These are phyloP conservation scores for Alca torda DNA, from an alignment of 2,797 vertebrate species.

Conservation along the genomic window DNA sequence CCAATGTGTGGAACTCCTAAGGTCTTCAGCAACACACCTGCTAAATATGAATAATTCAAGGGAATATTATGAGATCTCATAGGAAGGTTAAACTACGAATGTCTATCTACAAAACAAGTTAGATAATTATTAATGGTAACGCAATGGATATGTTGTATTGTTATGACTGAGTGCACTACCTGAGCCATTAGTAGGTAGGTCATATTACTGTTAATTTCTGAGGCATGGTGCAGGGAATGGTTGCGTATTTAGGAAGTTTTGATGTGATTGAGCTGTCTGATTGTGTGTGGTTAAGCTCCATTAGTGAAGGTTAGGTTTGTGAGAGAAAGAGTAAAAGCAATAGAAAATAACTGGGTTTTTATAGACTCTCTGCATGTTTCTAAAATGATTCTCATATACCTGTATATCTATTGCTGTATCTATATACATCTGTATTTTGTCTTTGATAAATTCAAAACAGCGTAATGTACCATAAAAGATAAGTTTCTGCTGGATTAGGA, in stretches of 20 bases:
- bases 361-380: background rate
- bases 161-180: background rate
- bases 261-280: background rate
- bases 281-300: background rate
- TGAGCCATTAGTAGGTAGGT: background rate
- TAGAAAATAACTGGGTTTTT: background rate
- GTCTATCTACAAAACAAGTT: background rate
- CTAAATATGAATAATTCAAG: background rate
- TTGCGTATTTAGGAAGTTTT: background rate
- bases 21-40: background rate
- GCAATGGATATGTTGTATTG: background rate
- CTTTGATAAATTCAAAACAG: background rate
- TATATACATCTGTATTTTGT: background rate
- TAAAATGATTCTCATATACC: background rate
- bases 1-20: background rate
- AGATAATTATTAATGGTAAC: background rate
- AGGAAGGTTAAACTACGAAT: background rate
- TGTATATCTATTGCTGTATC: background rate
- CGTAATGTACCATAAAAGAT: accelerated
- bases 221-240: background rate
- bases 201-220: background rate
- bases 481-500: background rate
- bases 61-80: background rate
- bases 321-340: background rate
- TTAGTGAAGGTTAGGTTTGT: background rate